Conservation (phyloP, 2,888 invertebrate genomes). For the Trichacis sp. region DNA sequence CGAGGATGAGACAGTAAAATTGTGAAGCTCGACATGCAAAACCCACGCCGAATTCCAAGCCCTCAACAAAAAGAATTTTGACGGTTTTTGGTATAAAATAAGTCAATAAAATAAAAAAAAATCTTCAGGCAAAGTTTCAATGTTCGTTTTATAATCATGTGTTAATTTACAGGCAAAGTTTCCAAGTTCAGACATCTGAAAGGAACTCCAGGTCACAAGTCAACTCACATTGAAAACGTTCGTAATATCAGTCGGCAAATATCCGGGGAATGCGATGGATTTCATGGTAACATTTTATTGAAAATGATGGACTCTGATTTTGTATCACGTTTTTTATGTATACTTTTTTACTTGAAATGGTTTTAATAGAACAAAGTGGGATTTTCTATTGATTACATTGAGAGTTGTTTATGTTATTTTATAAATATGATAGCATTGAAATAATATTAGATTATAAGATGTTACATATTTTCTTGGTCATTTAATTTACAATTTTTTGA, state of each 20-base stretch:
- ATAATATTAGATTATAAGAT: too few relatives aligned
- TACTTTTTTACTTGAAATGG: too few relatives aligned
- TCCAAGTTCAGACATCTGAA: conserved; percentile 94
- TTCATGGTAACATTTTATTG: conserved; percentile 89
- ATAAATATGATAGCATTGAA: too few relatives aligned
- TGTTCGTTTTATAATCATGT: background rate
- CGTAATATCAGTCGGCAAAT: conserved; percentile 91
- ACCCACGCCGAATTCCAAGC: conserved; percentile 69
- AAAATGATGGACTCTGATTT: too few relatives aligned
- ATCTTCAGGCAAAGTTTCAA: conserved; percentile 4
- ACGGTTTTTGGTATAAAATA: conserved; percentile 87
- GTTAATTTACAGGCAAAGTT: conserved; percentile 75
- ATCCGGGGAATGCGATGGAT: conserved; percentile 94
- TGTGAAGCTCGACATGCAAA: conserved; percentile 70
- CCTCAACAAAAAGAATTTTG: conserved; percentile 85
- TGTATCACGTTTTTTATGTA: too few relatives aligned
- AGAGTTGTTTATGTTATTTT: too few relatives aligned
- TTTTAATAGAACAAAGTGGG: too few relatives aligned
- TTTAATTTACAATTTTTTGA: too few relatives aligned
- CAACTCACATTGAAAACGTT: conserved; percentile 91
- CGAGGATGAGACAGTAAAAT: conserved; percentile 70
- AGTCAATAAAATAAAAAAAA: too few relatives aligned
- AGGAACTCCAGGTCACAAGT: conserved; percentile 91
- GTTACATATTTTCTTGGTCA: too few relatives aligned
- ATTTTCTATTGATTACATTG: too few relatives aligned